Evolutionary conservation across 2,113 vertebrate genomes (phyloP), one percentile per base, ranked within the genome.

Genomic region (Brachionichthys hirsutus): DNA sequence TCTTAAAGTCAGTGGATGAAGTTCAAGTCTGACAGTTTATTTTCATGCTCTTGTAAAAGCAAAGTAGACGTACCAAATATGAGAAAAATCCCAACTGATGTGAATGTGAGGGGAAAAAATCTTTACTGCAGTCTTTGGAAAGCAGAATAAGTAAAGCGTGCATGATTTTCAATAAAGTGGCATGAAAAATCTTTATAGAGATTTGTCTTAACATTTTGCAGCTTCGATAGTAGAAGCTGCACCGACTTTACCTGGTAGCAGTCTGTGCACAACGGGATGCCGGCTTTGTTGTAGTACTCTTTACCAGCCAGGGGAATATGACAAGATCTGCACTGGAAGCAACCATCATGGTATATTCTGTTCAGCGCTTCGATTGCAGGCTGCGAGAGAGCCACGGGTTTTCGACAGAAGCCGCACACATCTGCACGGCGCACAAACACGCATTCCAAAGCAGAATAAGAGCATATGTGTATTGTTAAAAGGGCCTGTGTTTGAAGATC

Each of bases 371-470:
- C 93, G 10, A 98, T 91, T 0, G 88, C 90, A 0, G 86, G 87
- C 40, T 92, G 89, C 41, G 1, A 75, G 0, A 90, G 78, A n/a
- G 80, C 78, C 73, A 98, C 76, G 0, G 74, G 81, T 84, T 97
- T 98, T 76, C 94, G 94, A 82, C 97, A 98, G 83, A 97, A 98
- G 60, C 94, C 96, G 1, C 97, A 98, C 81, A 97, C 74, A 9
- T 94, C 97, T 98, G 67, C 0, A 11, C 73, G 53, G 42, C 18
- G 58, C 15, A 77, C 45, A 88, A 54, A 74, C 49, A 19, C 41
- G 62, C 61, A 49, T 35, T 47, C 68, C 55, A 67, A 43, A 47
- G 46, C 3, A 48, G 44, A 24, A 47, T 67, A 34, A 30, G 24
- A 30, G 4, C 20, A 20, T 55, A 48, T 24, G 60, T 20, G 4